phyloP scores from a whole-genome alignment of 2,113 vertebrate species.

The Siphamia tubifer region DNA sequence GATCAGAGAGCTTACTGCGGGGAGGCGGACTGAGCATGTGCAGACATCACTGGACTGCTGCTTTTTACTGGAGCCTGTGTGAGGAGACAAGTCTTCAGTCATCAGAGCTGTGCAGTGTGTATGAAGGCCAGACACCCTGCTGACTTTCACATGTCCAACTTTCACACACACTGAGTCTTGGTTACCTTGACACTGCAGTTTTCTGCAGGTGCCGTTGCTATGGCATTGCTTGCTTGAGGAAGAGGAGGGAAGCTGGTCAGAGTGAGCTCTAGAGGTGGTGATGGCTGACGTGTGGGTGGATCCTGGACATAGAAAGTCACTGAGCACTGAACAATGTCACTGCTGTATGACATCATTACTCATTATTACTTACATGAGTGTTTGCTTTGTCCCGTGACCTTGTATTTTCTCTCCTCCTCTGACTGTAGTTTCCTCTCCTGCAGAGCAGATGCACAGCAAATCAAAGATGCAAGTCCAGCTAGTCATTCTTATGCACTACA shows the following conservation, averaged over 20 bases:
- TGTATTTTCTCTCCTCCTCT: slow-evolving; percentile 67
- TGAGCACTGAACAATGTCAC: background rate
- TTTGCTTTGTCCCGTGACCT: slow-evolving; percentile 82
- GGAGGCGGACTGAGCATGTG: background rate
- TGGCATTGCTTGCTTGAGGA: slow-evolving; percentile 38
- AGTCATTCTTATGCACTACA: background rate
- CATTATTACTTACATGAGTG: slow-evolving; percentile 74
- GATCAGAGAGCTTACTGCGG: slow-evolving; percentile 16
- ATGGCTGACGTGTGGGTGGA: slow-evolving; percentile 79
- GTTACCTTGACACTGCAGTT: slow-evolving; percentile 21
- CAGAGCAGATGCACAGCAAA: background rate
- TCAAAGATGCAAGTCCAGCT: background rate
- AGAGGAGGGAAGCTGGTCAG: slow-evolving; percentile 88
- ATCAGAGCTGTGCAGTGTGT: background rate
- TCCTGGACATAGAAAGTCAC: slow-evolving; percentile 70
- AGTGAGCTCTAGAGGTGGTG: slow-evolving; percentile 87
- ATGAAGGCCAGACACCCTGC: background rate
- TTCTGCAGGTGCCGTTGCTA: slow-evolving; percentile 9
- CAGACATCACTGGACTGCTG: background rate
- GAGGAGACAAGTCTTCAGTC: background rate
- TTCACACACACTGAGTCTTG: background rate
- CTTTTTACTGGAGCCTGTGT: slow-evolving; percentile 19
- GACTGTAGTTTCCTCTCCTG: slow-evolving; percentile 85
- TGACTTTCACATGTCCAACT: background rate
- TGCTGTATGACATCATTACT: too few species aligned